Conservation (phyloP, 2,113 vertebrate species). For the Halichoerus grypus region DNA sequence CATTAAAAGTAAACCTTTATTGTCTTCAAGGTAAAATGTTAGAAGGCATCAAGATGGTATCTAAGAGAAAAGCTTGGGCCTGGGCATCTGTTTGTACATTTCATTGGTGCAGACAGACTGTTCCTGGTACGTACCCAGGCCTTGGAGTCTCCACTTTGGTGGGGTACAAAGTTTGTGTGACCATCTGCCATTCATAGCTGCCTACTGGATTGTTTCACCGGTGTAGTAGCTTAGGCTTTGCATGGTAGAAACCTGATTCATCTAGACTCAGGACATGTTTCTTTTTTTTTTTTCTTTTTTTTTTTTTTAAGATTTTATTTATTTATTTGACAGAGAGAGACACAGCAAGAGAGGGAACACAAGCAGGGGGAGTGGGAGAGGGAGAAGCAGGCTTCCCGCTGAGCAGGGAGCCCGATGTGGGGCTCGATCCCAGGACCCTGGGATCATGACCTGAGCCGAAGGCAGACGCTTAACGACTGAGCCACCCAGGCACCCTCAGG, state of each 20-base stretch:
- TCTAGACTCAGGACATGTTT: conserved; percentile 44
- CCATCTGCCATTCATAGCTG: conserved; percentile 1
- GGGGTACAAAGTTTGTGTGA: conserved; percentile 24
- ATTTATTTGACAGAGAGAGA: too few species aligned
- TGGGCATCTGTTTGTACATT: conserved; percentile 38
- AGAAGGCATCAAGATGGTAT: neutral
- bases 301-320: too few species aligned
- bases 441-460: too few species aligned
- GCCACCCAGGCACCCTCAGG: neutral
- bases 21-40: conserved; percentile 66
- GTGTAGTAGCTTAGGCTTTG: neutral
- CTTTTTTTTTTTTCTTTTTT: conserved; percentile 52
- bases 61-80: conserved; percentile 52
- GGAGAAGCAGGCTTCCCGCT: too few species aligned
- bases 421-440: too few species aligned
- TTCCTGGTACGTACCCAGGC: conserved; percentile 61
- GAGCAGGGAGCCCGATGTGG: too few species aligned
- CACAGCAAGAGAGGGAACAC: too few species aligned
- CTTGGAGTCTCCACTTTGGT: neutral
- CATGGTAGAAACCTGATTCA: neutral
- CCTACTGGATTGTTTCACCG: neutral
- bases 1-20: conserved; percentile 71
- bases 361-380: too few species aligned
- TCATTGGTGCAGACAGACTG: conserved; percentile 58
- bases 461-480: too few species aligned